A percentile compares a stretch with the other conserved stretches of the same genome.
phyloP scores from a whole-genome alignment of 2,888 invertebrate genomes.

The Exocentrus adspersus region DNA sequence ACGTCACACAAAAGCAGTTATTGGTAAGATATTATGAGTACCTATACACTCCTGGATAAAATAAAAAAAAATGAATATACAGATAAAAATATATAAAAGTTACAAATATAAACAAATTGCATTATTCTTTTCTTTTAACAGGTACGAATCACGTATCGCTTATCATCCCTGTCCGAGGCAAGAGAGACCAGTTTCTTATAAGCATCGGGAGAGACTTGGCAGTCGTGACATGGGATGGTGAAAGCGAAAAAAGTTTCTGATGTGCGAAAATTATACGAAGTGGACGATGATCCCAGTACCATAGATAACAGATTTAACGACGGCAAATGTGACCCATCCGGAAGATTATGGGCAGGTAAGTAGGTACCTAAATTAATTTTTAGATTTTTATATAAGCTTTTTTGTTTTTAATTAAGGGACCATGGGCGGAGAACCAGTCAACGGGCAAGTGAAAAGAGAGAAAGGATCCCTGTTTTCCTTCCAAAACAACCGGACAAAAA shows the following conservation, averaged over 20 bases:
- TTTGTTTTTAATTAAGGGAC: slow-evolving; percentile 67
- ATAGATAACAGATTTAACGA: slow-evolving; percentile 77
- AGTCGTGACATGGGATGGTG: slow-evolving; percentile 74
- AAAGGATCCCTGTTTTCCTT: slow-evolving; percentile 50
- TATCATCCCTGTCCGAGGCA: slow-evolving; percentile 73
- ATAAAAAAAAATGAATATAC: too few relatives aligned
- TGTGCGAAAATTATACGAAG: slow-evolving; percentile 66
- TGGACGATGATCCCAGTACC: slow-evolving; percentile 67
- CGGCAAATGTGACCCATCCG: slow-evolving; percentile 80
- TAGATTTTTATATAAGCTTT: too few relatives aligned
- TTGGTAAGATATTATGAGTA: too few relatives aligned
- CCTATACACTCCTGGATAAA: too few relatives aligned
- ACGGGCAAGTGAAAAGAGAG: slow-evolving; percentile 41
- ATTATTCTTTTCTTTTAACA: slow-evolving; percentile 14
- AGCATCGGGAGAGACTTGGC: slow-evolving; percentile 70
- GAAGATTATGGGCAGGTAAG: slow-evolving; percentile 71
- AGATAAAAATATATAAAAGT: too few relatives aligned
- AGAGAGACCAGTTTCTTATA: slow-evolving; percentile 71
- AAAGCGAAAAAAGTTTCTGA: slow-evolving; percentile 65
- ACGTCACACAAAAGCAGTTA: slow-evolving; percentile 47
- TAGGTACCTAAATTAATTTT: slow-evolving; percentile 9
- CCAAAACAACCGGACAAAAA: slow-evolving; percentile 41
- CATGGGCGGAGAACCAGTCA: slow-evolving; percentile 49
- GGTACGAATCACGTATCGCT: slow-evolving; percentile 61
- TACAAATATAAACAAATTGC: too few relatives aligned